These are phyloP conservation scores for Strix aluco DNA, from an alignment of 2,113 vertebrate species.

Conservation along the genomic window DNA sequence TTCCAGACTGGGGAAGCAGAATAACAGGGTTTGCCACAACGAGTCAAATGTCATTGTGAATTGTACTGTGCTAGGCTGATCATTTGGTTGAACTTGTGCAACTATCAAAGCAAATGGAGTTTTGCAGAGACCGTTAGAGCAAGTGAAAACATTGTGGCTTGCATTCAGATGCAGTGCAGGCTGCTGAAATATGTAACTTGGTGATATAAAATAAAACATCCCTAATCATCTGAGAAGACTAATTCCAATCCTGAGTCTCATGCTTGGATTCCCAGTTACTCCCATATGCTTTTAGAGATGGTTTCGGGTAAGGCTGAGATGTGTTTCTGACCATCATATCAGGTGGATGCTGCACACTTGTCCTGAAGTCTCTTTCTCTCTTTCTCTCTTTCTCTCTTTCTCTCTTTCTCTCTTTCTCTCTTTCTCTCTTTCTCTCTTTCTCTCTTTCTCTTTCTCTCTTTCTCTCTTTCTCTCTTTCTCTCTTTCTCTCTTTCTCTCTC, in stretches of 20 bases:
- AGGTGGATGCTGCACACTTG: background rate
- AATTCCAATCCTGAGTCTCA: background rate
- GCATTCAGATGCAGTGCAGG: background rate
- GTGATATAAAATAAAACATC: background rate
- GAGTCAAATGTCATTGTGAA: background rate
- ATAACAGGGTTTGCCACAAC: background rate
- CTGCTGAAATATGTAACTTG: background rate
- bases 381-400: background rate
- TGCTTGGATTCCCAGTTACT: background rate
- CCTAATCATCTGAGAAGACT: background rate
- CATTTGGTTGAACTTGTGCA: background rate
- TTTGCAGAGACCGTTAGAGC: background rate
- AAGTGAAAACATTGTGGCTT: background rate
- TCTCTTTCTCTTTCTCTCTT: no score
- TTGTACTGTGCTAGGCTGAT: background rate
- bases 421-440: no score
- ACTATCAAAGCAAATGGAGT: background rate
- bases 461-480: background rate
- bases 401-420: no score
- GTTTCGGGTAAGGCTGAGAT: background rate
- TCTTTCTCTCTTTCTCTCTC: background rate
- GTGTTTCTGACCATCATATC: background rate
- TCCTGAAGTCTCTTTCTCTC: background rate
- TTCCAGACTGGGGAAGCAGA: background rate
- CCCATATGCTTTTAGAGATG: background rate